Conservation (phyloP, 2,888 invertebrate genomes). For the Mongoloraphidia duomilia region DNA sequence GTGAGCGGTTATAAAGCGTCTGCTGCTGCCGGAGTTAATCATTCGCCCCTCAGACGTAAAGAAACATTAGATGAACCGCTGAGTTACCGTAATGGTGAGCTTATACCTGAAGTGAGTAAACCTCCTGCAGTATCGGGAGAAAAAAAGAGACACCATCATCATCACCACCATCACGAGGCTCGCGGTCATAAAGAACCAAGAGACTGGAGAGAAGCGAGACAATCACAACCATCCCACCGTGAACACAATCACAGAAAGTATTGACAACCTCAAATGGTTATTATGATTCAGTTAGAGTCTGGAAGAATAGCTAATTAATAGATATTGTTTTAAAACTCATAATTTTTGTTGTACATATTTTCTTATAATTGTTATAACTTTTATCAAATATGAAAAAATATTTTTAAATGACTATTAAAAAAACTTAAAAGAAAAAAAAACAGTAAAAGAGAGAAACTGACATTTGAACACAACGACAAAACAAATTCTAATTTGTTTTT, state of each 20-base stretch:
- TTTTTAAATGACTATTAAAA: conserved; percentile 16
- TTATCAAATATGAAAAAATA: background rate
- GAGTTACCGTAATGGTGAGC: conserved; percentile 24
- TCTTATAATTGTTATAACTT: conserved; percentile 3
- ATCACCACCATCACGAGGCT: conserved; percentile 58
- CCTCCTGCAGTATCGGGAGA: conserved; percentile 22
- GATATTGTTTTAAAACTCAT: background rate
- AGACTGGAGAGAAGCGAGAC: conserved; percentile 34
- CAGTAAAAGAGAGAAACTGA: conserved; percentile 5
- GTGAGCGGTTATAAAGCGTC: conserved; percentile 20
- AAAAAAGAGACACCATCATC: conserved; percentile 57
- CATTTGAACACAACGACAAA: background rate
- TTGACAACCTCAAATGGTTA: conserved; percentile 27
- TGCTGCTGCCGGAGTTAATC: conserved; percentile 24
- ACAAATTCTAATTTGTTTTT: conserved; percentile 5
- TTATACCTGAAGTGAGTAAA: background rate
- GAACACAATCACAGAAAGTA: conserved; percentile 37
- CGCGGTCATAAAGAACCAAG: conserved; percentile 39
- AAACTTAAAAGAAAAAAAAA: conserved; percentile 2
- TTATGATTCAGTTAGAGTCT: conserved; percentile 26
- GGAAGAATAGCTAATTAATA: background rate
- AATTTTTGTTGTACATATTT: background rate
- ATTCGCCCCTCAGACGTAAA: conserved; percentile 47
- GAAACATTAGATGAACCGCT: conserved; percentile 54
- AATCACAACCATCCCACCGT: conserved; percentile 27